Base-by-base conservation (phyloP, 2,797 vertebrate genomes). In the Acrossocheilus fasciatus region DNA sequence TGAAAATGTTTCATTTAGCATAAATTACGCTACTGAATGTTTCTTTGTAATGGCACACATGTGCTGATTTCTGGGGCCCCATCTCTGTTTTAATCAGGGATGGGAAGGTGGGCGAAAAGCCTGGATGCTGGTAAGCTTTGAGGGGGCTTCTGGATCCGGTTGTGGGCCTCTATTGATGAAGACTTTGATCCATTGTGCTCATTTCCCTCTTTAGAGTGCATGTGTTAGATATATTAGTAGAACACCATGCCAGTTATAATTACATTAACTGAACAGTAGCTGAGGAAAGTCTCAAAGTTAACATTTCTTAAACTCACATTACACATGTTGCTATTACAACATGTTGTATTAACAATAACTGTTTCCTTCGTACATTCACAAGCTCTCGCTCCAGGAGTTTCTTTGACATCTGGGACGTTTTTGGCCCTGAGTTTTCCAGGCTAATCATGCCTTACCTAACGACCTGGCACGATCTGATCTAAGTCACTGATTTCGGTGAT, bases 1-100 rank as follows among this genome's bases (percentile, higher is more conserved):
- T 47, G 18, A 36, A 17, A 64, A 66, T 14, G 62, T n/a, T 68
- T 68, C 6, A 68, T 52, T 66, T 80, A 66, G 59, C 26, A 30
- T 66, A 0, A 68, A 68, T 68, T 66, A 36, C 3, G 0, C 57
- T 20, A 74, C 77, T 80, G 66, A 84, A 83, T 43, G 50, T 41
- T 70, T 72, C 72, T 87, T 90, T 87, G 80, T 91, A 92, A 92
- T 93, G 90, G 87, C 84, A 80, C 90, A 82, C 88, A 87, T 83
- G 39, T 83, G 76, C 86, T 92, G 92, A 92, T 92, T 92, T 90
- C 82, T 82, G 92, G 90, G 89, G 81, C 89, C 88, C 59, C 57
- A n/a, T 91, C 82, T 91, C 89, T 88, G 90, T 92, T 90, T 89
- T 93, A 93, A 94, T 94, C 93, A 94, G 90, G 45, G 90, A 15